Percentiles rank a stretch among this genome's conserved stretches.
phyloP scores from a whole-genome alignment of 2,113 vertebrate species.

The Loxodonta africana region DNA sequence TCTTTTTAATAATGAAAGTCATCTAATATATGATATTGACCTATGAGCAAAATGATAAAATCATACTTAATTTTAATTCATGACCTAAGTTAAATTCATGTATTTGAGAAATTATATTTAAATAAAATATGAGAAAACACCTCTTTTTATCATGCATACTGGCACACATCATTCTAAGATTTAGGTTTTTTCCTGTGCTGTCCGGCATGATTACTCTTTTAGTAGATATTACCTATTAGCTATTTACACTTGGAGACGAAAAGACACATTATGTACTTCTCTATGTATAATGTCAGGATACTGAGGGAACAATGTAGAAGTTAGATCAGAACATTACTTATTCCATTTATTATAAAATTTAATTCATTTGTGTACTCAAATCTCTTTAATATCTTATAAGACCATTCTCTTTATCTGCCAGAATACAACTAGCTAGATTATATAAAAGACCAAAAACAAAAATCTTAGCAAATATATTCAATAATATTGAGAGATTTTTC shows the following conservation, averaged over 20 bases:
- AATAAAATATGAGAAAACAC: neutral
- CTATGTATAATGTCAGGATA: neutral
- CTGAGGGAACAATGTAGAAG: neutral
- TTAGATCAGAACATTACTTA: neutral
- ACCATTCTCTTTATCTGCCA: neutral
- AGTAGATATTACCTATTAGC: neutral
- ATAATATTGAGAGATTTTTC: neutral
- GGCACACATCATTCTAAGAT: neutral
- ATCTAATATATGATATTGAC: neutral
- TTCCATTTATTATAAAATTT: neutral
- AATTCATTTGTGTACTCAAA: neutral
- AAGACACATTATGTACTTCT: neutral
- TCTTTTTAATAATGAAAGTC: neutral
- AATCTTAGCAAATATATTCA: constrained; percentile 12
- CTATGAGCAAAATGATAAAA: constrained; percentile 8
- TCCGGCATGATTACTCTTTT: neutral
- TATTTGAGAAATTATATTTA: neutral
- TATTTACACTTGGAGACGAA: neutral
- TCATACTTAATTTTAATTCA: neutral
- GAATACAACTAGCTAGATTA: neutral
- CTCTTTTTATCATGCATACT: too few relatives aligned
- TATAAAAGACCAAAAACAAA: neutral
- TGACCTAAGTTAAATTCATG: neutral
- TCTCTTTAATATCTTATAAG: neutral
- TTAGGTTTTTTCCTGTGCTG: neutral